Base-by-base conservation (phyloP, 2,797 vertebrate genomes). In the Trachurus trachurus region DNA sequence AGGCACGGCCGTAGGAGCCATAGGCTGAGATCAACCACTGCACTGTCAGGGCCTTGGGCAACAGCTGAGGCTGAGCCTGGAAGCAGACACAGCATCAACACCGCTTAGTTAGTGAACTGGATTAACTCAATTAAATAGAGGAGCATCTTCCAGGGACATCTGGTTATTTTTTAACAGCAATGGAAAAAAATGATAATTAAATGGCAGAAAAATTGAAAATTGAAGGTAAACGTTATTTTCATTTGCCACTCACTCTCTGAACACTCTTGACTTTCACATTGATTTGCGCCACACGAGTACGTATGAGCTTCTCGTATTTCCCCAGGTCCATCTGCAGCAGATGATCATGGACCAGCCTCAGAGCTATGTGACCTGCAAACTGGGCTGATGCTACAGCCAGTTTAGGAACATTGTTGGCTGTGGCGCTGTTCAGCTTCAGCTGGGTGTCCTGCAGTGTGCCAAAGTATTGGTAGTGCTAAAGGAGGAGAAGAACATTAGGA, bases 311-410 rank as follows among this genome's bases (percentile, higher is more conserved):
- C 71, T 81, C 60, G 2, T 99, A 99, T 68, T 92, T 95, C 1
- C 72, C 84, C 10, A 95, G 92, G 70, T 98, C 95, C 82, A 99
- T 87, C 49, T 83, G 93, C 75, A 99, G 93, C 80, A 97, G 94
- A 13, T 96, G 94, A 76, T 98, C 96, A 0, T 98, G 95, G 16
- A 96, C 96, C 71, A 99, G 91, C 66, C 96, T 95, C 65, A 99
- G 92, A 0, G 91, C 90, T 9, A 99, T 89, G 7, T 96, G 96
- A 45, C 96, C 97, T 4, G 96, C 96, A 1, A 99, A 92, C 75
- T 94, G 94, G 1, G 95, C 93, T 0, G 94, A 96, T 0, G 66
- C 10, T 17, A 39, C 82, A 26, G 92, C 87, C 77, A 96, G 56
- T 12, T 7, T 2, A 1, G 90, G 1, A 1, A 96, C 42, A 56